A percentile compares a stretch with the other conserved stretches of the same genome.
Evolutionary conservation across 2,888 invertebrate species (phyloP).

Genomic region (Xestia c-nigrum): DNA sequence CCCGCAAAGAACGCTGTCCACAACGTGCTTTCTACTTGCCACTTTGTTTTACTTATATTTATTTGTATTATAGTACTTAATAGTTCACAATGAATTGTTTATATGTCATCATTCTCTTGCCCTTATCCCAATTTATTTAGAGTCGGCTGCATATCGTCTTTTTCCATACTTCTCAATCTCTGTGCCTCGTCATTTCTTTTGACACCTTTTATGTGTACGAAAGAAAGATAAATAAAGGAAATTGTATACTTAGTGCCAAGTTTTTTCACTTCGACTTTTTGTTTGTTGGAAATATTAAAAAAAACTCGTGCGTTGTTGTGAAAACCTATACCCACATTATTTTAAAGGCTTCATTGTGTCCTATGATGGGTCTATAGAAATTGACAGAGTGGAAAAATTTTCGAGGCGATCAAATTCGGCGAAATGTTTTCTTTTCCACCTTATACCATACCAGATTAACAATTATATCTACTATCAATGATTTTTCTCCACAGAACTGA

Average conservation of each 20-base stretch:
- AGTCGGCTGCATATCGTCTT: too few relatives aligned
- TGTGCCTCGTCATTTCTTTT: too few relatives aligned
- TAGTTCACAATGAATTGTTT: not conserved
- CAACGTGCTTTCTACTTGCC: not conserved
- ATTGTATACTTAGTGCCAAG: not conserved
- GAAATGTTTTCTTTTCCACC: not conserved
- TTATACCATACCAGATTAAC: not conserved
- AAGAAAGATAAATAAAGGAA: not conserved
- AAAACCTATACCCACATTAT: not conserved
- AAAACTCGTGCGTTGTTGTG: too few relatives aligned
- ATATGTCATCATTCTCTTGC: too few relatives aligned
- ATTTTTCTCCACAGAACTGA: not conserved
- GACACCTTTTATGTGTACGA: too few relatives aligned
- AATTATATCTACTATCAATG: not conserved
- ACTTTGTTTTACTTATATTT: not conserved
- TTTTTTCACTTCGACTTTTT: too few relatives aligned
- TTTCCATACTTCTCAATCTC: too few relatives aligned
- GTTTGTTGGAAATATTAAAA: too few relatives aligned
- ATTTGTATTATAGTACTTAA: not conserved
- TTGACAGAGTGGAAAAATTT: not conserved
- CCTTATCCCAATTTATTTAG: too few relatives aligned
- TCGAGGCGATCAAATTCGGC: not conserved
- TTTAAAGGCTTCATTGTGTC: not conserved
- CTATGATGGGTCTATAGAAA: not conserved
- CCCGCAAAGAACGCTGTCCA: not conserved